phyloP scores from a whole-genome alignment of 2,113 vertebrate species.

The Myrmophylax atrothorax region DNA sequence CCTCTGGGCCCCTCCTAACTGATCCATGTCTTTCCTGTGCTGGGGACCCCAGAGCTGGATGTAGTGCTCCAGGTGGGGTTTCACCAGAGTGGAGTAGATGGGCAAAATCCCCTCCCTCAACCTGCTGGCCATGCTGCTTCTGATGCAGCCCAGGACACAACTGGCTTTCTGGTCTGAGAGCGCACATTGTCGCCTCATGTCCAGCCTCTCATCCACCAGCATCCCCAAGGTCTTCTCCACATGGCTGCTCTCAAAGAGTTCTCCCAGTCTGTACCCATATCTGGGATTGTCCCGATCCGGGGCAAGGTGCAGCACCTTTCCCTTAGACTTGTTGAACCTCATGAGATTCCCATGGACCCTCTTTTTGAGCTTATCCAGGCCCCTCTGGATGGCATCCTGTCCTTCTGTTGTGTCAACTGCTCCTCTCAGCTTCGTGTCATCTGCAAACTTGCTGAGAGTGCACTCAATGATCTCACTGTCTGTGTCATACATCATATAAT shows the following conservation, averaged over 20 bases:
- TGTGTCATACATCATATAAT: slow-evolving; percentile 67
- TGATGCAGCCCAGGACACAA: not conserved
- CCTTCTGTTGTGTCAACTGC: not conserved
- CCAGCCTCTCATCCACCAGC: not conserved
- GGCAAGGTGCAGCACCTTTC: not conserved
- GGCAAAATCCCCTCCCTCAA: not conserved
- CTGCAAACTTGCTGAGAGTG: not conserved
- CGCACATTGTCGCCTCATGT: rapidly evolving
- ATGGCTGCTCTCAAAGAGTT: not conserved
- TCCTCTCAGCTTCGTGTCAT: not conserved
- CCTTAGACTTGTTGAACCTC: not conserved
- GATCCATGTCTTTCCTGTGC: not conserved
- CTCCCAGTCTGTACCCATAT: not conserved
- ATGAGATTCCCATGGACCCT: not conserved
- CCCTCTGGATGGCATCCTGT: not conserved
- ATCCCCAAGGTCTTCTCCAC: rapidly evolving
- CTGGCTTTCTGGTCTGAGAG: not conserved
- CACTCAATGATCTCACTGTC: not conserved
- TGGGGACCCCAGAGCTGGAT: not conserved
- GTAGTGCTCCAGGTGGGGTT: not conserved
- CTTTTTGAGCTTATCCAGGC: not conserved
- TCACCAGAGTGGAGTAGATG: not conserved
- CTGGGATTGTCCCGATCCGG: not conserved
- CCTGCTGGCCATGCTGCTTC: not conserved
- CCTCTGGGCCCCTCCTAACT: rapidly evolving